phyloP scores from a whole-genome alignment of 2,888 invertebrate species.

The Pseudococcus longispinus region DNA sequence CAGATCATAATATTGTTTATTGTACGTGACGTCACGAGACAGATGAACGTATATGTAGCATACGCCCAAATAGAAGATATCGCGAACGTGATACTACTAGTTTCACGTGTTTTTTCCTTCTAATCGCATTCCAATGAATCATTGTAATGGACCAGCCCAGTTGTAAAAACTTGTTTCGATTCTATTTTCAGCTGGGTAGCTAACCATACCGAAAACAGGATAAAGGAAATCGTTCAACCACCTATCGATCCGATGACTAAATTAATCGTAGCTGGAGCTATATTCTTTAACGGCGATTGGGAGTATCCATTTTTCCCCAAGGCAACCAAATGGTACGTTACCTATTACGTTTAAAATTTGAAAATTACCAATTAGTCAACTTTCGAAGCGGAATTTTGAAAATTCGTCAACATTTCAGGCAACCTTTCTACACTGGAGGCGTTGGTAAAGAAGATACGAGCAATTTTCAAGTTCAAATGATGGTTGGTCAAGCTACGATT shows the following conservation, averaged over 20 bases:
- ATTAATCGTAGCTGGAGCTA: conserved; percentile 72
- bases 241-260: conserved; percentile 68
- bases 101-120: background rate
- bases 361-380: background rate
- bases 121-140: background rate
- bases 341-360: background rate
- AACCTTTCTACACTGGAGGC: conserved; percentile 60
- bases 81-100: background rate
- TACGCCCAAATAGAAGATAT: background rate
- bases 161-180: background rate
- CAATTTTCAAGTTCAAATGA: conserved; percentile 67
- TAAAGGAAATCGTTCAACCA: conserved; percentile 68
- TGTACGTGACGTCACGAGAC: background rate
- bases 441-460: conserved; percentile 63
- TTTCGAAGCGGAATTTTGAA: background rate
- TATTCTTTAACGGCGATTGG: conserved; percentile 79
- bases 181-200: conserved; percentile 67
- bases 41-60: background rate
- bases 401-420: conserved; percentile 45
- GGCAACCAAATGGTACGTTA: conserved; percentile 67
- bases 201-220: conserved; percentile 70
- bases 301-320: conserved; percentile 70
- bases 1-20: background rate
- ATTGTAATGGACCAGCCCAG: background rate
- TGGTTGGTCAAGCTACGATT: conserved; percentile 71